These are phyloP conservation scores for Tetramorium alpestre DNA, from an alignment of 1,140 invertebrate genomes.

Conservation along the genomic window DNA sequence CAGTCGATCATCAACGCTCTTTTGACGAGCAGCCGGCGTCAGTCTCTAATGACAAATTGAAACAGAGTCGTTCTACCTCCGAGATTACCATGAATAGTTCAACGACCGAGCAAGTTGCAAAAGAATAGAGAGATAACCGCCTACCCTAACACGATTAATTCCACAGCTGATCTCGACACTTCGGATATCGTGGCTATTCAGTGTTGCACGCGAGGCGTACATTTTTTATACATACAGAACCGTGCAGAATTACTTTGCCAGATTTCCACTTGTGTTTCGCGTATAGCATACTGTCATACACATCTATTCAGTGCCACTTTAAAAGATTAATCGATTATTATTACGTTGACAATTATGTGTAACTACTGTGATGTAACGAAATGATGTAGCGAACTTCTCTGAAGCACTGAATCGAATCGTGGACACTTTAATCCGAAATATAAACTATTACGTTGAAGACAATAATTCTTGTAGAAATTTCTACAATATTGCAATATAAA, in stretches of 20 bases:
- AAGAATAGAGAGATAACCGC: constrained; percentile 51
- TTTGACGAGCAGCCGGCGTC: constrained; percentile 32
- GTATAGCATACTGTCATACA: not conserved
- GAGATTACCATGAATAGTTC: constrained; percentile 36
- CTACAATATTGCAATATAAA: not conserved
- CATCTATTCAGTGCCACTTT: constrained; percentile 17
- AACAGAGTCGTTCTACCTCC: constrained; percentile 60
- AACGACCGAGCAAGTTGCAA: constrained; percentile 23
- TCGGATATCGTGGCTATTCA: constrained; percentile 37
- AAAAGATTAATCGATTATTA: not conserved
- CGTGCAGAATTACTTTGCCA: constrained; percentile 28
- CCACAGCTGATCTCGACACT: constrained; percentile 15
- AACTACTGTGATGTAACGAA: constrained; percentile 49
- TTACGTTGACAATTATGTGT: not conserved
- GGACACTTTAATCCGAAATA: not conserved
- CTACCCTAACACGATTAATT: constrained; percentile 38
- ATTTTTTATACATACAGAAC: constrained; percentile 51
- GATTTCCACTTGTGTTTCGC: constrained; percentile 21
- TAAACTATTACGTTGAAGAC: constrained; percentile 10
- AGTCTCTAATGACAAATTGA: constrained; percentile 31
- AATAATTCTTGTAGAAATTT: constrained; percentile 17
- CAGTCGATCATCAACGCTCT: constrained; percentile 38
- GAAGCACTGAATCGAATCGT: not conserved
- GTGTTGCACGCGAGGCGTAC: not conserved
- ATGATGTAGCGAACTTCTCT: constrained; percentile 21